Evolutionary conservation across 2,113 vertebrate genomes (phyloP).

Genomic region (Hirundichthys speculiger): DNA sequence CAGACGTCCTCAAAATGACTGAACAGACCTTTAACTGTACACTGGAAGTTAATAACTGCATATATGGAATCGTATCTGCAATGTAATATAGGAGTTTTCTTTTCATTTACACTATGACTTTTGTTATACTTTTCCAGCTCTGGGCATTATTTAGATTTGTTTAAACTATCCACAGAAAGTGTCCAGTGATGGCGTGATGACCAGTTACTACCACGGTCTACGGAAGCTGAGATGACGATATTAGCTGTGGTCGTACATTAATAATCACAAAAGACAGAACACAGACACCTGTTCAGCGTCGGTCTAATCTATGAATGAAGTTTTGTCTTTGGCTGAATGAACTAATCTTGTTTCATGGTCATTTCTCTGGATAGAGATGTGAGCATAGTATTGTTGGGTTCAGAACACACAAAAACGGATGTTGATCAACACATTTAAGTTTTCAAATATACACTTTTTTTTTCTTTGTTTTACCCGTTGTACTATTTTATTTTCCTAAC

Average conservation of each 20-base stretch:
- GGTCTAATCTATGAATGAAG: constrained; percentile 33
- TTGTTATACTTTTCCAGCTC: neutral
- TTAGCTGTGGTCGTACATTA: constrained; percentile 21
- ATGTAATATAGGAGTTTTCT: neutral
- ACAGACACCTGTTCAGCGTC: constrained; percentile 45
- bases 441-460: neutral
- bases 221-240: constrained; percentile 13
- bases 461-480: neutral
- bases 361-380: constrained; percentile 32
- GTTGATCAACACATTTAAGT: constrained; percentile 24
- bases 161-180: constrained; percentile 32
- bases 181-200: constrained; percentile 11
- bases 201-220: constrained; percentile 9
- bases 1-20: constrained; percentile 10
- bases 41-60: constrained; percentile 2
- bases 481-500: constrained; percentile 26
- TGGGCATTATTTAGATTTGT: constrained; percentile 3
- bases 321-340: constrained; percentile 67
- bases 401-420: constrained; percentile 40
- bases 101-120: constrained; percentile 7
- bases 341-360: constrained; percentile 19
- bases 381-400: constrained; percentile 48
- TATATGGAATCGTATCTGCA: constrained; percentile 19
- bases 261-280: constrained; percentile 48
- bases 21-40: constrained; percentile 34